These are phyloP conservation scores for Dione juno DNA, from an alignment of 2,888 invertebrate species.

Conservation along the genomic window DNA sequence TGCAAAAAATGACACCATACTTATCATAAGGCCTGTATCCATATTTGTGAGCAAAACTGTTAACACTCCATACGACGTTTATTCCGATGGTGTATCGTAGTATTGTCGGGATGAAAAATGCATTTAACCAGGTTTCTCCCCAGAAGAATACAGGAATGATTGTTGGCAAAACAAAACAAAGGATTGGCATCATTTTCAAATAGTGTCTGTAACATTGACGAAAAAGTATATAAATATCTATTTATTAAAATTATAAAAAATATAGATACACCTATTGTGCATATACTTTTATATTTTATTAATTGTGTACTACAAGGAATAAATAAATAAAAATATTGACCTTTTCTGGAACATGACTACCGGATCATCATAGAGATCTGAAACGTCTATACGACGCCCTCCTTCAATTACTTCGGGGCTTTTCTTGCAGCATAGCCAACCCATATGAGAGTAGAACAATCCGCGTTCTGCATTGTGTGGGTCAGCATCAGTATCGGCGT, in stretches of 20 bases:
- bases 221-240: too few relatives aligned
- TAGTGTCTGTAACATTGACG: constrained; percentile 83
- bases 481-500: constrained; percentile 94
- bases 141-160: constrained; percentile 90
- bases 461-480: constrained; percentile 95
- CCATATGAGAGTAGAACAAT: constrained; percentile 97
- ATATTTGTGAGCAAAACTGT: constrained; percentile 95
- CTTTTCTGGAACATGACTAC: constrained; percentile 93
- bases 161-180: constrained; percentile 92
- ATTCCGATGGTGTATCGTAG: constrained; percentile 90
- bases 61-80: constrained; percentile 95
- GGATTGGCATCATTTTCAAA: constrained; percentile 88
- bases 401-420: constrained; percentile 93
- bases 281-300: too few relatives aligned
- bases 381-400: constrained; percentile 91
- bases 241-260: neutral
- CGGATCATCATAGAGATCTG: constrained; percentile 91
- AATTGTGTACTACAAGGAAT: too few relatives aligned
- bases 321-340: constrained; percentile 80
- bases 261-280: neutral
- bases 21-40: constrained; percentile 95
- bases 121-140: constrained; percentile 87
- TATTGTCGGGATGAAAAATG: constrained; percentile 90
- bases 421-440: constrained; percentile 95
- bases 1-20: constrained; percentile 67